Base-by-base conservation (phyloP, 2,888 invertebrate genomes). In the Lamproptera curius region DNA sequence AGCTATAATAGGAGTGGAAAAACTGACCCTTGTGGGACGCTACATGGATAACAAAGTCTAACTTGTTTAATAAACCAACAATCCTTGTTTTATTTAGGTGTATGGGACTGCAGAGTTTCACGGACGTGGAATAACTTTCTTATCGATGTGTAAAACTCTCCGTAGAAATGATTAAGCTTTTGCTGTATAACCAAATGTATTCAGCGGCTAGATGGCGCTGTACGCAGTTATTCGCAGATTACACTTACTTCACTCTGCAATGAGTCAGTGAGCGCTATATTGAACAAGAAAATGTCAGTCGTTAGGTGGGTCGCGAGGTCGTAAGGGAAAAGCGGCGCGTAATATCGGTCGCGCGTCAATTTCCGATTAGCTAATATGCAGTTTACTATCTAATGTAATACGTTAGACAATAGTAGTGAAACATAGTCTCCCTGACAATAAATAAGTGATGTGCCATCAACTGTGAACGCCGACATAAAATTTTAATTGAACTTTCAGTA, bases 361-460 rank as follows among this genome's bases (percentile, higher is more conserved):
- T 11, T 20, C 14, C 35, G 34, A 43, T 43, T 43, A 34, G 31
- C 16, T 51, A 46, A 49, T 40, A 50, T 49, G 38, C 40, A n/a
- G 11, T 28, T 20, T 38, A 39, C 11, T 16, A 31, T 15, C 35
- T 40, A 49, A 39, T 31, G 26, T 33, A 38, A 40, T 31, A 35
- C 10, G 23, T 23, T 15, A 16, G 36, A 10, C 11, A 31, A 44
- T 9, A 44, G 10, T 44, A 28, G 49, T 44, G 44, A 20, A 28
- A 8, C 31, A 43, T n/a, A 35, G 6, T 10, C 40, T 33, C 33
- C 43, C 36, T 34, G 35, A 36, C 42, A 16, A 45, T 38, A 45
- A 38, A 67, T 62, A 54, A 73, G 79, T 79, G 75, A 73, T 73
- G 79, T 78, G 76, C 65, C 61, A 63, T 59, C 52, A 55, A 54